Conservation (phyloP, 2,113 vertebrate species). For the Uria lomvia region DNA sequence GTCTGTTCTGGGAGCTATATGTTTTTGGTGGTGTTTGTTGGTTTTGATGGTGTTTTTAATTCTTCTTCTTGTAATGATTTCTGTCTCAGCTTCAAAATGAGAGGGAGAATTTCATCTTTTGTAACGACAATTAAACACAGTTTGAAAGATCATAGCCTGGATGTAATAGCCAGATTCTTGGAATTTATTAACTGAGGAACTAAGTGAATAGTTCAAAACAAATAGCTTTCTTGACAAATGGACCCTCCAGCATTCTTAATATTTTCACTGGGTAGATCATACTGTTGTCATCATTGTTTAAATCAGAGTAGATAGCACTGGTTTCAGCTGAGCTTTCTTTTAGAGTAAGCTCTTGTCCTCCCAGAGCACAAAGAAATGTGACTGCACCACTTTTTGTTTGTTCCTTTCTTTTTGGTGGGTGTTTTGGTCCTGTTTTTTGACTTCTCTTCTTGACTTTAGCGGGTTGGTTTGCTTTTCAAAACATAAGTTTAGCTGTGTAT, state of each 20-base stretch:
- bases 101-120: background rate
- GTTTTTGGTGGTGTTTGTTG: background rate
- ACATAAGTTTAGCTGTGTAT: background rate
- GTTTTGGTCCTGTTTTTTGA: background rate
- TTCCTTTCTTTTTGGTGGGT: background rate
- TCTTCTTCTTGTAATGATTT: background rate
- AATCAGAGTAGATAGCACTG: background rate
- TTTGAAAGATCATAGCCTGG: slow-evolving; percentile 3
- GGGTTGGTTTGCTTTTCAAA: background rate
- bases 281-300: background rate
- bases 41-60: background rate
- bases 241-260: background rate
- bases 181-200: slow-evolving; percentile 21
- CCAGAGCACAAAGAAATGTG: background rate
- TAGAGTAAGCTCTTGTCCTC: background rate
- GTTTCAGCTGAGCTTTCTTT: background rate
- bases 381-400: background rate
- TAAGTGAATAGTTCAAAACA: slow-evolving; percentile 4
- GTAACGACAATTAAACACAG: background rate
- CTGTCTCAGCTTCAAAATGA: background rate
- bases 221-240: background rate
- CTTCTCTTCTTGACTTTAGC: background rate
- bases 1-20: background rate
- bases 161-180: background rate
- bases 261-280: background rate